phyloP scores from a whole-genome alignment of 1,140 invertebrate genomes.

The Zaprionus lachaisei region DNA sequence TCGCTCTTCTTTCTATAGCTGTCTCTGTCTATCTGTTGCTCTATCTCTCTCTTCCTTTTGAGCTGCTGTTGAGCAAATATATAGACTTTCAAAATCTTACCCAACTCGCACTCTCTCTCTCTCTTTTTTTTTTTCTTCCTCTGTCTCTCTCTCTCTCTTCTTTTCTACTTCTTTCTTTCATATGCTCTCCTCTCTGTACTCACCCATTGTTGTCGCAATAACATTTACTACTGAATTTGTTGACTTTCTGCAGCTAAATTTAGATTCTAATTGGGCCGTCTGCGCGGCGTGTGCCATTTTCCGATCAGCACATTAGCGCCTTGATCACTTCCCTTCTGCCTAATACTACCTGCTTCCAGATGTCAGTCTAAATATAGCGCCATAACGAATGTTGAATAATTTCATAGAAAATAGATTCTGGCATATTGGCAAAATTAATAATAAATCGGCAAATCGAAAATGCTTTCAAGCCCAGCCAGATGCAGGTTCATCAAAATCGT shows the following conservation, averaged over 20 bases:
- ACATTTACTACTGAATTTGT: conserved; percentile 29
- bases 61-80: background rate
- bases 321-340: background rate
- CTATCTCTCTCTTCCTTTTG: background rate
- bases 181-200: background rate
- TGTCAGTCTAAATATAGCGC: conserved; percentile 44
- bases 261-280: conserved; percentile 8
- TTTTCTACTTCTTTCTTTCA: too few relatives aligned
- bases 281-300: conserved; percentile 34
- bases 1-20: background rate
- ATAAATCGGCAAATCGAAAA: conserved; percentile 38
- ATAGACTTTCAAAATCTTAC: too few relatives aligned
- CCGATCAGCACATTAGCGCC: conserved; percentile 40
- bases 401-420: conserved; percentile 70
- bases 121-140: too few relatives aligned
- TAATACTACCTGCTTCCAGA: conserved; percentile 37
- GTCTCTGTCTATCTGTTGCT: background rate
- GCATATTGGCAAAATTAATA: conserved; percentile 55
- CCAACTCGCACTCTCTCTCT: background rate
- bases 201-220: too few relatives aligned
- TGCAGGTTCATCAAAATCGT: background rate
- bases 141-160: too few relatives aligned
- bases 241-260: conserved; percentile 9
- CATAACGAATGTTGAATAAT: conserved; percentile 40
- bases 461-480: conserved; percentile 29